These are phyloP conservation scores for Ageneiosus marmoratus DNA, from an alignment of 2,113 vertebrate genomes.

Conservation along the genomic window DNA sequence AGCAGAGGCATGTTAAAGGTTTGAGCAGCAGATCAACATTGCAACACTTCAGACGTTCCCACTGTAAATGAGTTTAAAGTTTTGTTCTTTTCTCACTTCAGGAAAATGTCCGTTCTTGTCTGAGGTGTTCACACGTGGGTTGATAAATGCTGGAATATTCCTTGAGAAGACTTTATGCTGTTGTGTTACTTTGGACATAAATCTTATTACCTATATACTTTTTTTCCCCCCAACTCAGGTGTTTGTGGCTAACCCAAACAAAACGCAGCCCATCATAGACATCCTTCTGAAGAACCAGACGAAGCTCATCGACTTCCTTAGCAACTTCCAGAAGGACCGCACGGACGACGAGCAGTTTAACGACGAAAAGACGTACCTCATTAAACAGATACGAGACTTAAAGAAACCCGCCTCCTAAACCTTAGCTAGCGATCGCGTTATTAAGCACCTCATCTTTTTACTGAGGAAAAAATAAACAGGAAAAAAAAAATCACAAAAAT, in stretches of 20 bases:
- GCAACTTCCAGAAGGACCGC: conserved; percentile 87
- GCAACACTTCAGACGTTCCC: background rate
- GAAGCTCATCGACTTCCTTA: conserved; percentile 88
- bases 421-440: conserved; percentile 24
- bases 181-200: background rate
- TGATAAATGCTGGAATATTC: background rate
- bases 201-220: background rate
- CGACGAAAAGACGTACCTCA: conserved; percentile 88
- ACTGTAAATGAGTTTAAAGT: background rate
- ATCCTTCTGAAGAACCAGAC: conserved; percentile 88
- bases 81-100: background rate
- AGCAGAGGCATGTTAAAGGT: background rate
- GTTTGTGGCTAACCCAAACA: conserved; percentile 89
- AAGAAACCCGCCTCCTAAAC: conserved; percentile 79
- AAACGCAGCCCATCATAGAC: conserved; percentile 86
- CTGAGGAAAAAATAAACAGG: conserved; percentile 48
- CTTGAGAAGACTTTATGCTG: background rate
- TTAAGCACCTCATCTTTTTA: conserved; percentile 63
- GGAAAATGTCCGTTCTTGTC: background rate
- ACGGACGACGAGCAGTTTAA: conserved; percentile 85
- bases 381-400: conserved; percentile 88
- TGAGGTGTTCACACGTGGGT: background rate
- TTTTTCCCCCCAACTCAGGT: conserved; percentile 71
- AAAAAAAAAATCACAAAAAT: conserved; percentile 59
- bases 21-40: background rate